Base-by-base conservation (phyloP, 2,888 invertebrate species). In the Lasioglossum morio region DNA sequence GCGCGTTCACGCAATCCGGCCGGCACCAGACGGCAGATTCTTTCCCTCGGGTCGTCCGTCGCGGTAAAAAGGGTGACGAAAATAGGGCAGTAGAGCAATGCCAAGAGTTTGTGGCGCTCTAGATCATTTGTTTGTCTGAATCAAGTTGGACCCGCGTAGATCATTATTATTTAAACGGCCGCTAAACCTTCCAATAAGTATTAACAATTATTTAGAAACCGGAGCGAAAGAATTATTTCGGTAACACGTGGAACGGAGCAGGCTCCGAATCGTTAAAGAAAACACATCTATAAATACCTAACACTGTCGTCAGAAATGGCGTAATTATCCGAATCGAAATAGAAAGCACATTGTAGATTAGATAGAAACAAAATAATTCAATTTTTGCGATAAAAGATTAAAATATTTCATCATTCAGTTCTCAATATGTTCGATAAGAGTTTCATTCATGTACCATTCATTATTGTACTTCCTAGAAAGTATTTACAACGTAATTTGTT, bases 31-130 rank as follows among this genome's bases (percentile, higher is more conserved):
- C 72, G 53, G 27, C 72, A 69, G 73, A 78, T 88, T 78, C 72
- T 77, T 83, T 48, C 69, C 27, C 37, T 79, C 12, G 40, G 66
- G n/a, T 37, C 46, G 73, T 43, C 27, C 72, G 53, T 57, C 77
- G 74, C 40, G 69, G 80, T 82, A 87, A 91, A 91, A 89, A 91
- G 82, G 63, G 23, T 77, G 91, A 90, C 87, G 87, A 90, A 91
- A 91, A 91, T 91, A 91, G 91, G 91, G 87, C 86, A 91, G 87
- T 90, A 91, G 91, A 91, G 84, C 91, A 91, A 91, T 91, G 91
- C 91, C 91, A 91, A 91, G 90, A 72, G 85, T 84, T 88, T 73
- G 69, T 66, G 87, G 43, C 73, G 91, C 86, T 90, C 89, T 90
- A 90, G 91, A 91, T 87, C 90, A 83, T 90, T 87, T 83, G 90